phyloP scores from a whole-genome alignment of 2,797 vertebrate genomes.

The Pangasius mekongensis region DNA sequence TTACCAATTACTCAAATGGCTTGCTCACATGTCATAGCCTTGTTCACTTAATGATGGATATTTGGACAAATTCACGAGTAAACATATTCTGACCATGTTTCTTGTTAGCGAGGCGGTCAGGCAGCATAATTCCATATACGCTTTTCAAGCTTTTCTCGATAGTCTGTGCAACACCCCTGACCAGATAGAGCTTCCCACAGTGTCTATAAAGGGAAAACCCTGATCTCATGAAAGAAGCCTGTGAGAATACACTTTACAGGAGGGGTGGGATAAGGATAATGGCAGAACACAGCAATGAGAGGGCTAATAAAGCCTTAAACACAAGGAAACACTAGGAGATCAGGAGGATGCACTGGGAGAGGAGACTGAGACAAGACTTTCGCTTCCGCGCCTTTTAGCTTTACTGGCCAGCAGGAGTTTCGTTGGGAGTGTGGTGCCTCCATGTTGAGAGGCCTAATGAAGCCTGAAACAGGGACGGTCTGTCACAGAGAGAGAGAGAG shows the following conservation, averaged over 20 bases:
- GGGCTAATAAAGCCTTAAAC: conserved; percentile 23
- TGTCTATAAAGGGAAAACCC: conserved; percentile 20
- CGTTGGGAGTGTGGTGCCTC: conserved; percentile 33
- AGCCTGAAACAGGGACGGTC: conserved; percentile 24
- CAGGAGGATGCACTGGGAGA: conserved; percentile 34
- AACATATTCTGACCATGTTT: conserved; percentile 52
- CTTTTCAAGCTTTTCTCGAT: conserved; percentile 31
- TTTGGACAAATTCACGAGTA: conserved; percentile 51
- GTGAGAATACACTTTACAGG: conserved; percentile 33
- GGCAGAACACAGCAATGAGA: conserved; percentile 37
- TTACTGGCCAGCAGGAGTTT: conserved; percentile 36
- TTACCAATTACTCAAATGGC: conserved; percentile 60
- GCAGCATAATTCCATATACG: conserved; percentile 31
- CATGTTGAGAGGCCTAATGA: conserved; percentile 17
- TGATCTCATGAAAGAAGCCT: conserved; percentile 39
- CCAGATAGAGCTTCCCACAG: background rate
- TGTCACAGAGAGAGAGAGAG: conserved; percentile 14
- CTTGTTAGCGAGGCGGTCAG: conserved; percentile 15
- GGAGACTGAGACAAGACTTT: conserved; percentile 33
- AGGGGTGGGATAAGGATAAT: conserved; percentile 45
- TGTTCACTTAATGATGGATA: conserved; percentile 57
- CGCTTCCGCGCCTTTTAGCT: conserved; percentile 28
- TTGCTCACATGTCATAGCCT: conserved; percentile 55
- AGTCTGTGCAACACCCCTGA: background rate
- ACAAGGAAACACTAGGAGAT: conserved; percentile 41